Base-by-base conservation (phyloP, 2,113 vertebrate genomes). In the Lagopus leucura region DNA sequence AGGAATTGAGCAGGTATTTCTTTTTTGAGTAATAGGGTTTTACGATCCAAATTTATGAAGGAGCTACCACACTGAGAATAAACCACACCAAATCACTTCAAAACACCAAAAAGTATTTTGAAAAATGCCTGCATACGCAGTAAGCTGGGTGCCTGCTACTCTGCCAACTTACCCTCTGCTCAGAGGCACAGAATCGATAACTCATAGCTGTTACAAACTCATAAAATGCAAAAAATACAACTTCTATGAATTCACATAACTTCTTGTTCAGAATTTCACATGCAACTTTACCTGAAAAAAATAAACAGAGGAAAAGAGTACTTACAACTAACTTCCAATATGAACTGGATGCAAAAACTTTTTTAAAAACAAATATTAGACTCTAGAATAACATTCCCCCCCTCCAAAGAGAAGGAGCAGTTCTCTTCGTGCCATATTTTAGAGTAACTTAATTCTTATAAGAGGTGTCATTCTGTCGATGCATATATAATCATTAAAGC, bases 261-360 rank as follows among this genome's bases (percentile, higher is more conserved):
- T 98, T 98, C 94, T 97, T 98, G 94, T 98, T 98, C 21, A 97
- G 97, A 2, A 97, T 97, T 87, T 98, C 98, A 79, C 97, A 98
- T 72, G 96, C 80, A 64, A 98, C 97, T 82, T 97, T 94, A 47
- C 97, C 98, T 98, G 86, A 52, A 92, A 96, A 92, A 5, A 79
- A 82, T 43, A 81, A 71, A 66, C 45, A 43, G 19, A 52, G 10
- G 17, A 21, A n/a, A 40, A 48, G 9, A 64, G 13, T 54, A n/a
- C 57, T 38, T 27, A n/a, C n/a, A 28, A 64, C 48, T 57, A 79
- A 34, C 9, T 24, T 72, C 12, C 42, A 72, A 12, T 30, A 48
- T 54, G 27, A 28, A 55, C 13, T 21, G 17, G 25, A 24, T 42
- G 20, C 10, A 48, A 12, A 38, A 38, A 17, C 18, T 22, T 21